Conservation (phyloP, 1,140 invertebrate genomes). For the Drosophila dunni region DNA sequence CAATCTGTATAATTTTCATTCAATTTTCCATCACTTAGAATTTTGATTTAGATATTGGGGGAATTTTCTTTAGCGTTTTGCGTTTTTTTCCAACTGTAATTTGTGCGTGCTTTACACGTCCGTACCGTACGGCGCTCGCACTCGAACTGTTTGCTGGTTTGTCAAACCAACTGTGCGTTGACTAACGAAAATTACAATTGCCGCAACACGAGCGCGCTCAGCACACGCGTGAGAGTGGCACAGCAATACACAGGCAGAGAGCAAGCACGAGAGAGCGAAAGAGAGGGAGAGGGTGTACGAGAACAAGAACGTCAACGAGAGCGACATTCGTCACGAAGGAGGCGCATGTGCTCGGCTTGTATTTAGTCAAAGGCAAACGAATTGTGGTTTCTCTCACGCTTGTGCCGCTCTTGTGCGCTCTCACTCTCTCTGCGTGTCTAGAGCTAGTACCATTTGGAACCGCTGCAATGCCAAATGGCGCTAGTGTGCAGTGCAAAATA, state of each 20-base stretch:
- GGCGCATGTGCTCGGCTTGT: constrained; percentile 41
- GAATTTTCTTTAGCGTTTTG: constrained; percentile 31
- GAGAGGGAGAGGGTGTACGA: not conserved
- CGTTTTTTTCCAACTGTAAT: constrained; percentile 35
- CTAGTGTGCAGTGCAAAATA: constrained; percentile 32
- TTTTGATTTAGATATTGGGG: constrained; percentile 23
- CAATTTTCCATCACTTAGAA: constrained; percentile 35
- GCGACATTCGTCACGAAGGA: constrained; percentile 22
- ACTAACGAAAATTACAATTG: constrained; percentile 15
- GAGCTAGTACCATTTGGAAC: constrained; percentile 44
- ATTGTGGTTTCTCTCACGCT: not conserved
- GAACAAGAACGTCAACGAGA: not conserved
- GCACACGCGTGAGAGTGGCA: not conserved
- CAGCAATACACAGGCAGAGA: not conserved
- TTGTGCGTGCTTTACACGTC: constrained; percentile 77
- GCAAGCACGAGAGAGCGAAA: too few relatives aligned
- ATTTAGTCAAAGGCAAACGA: not conserved
- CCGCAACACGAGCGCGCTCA: not conserved
- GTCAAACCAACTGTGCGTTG: constrained; percentile 29
- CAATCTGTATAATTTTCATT: constrained; percentile 26
- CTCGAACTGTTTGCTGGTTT: constrained; percentile 69
- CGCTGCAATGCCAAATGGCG: constrained; percentile 49
- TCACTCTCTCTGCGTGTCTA: constrained; percentile 1
- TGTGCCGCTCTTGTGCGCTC: constrained; percentile 15
- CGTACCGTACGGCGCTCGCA: constrained; percentile 73